A percentile compares a stretch with the other conserved stretches of the same genome.
These are phyloP conservation scores for Sceliomorpha sp. DNA, from an alignment of 2,888 invertebrate genomes.

Conservation along the genomic window DNA sequence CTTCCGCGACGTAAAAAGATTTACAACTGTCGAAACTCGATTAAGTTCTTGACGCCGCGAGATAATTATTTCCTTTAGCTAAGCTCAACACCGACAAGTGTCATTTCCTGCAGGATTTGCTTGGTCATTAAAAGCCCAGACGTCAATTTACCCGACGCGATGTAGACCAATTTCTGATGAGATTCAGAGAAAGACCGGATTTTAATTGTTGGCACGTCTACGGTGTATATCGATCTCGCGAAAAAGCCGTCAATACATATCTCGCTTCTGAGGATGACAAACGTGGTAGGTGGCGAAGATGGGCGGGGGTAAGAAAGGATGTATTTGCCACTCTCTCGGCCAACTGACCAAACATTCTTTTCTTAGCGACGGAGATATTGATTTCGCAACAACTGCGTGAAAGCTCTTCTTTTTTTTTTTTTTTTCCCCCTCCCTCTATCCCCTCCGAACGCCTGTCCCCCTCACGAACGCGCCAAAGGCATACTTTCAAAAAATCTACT, in stretches of 20 bases:
- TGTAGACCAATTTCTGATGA: constrained; percentile 51
- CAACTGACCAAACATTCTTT: constrained; percentile 50
- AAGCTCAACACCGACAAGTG: constrained; percentile 56
- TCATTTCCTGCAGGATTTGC: constrained; percentile 56
- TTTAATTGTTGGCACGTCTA: constrained; percentile 43
- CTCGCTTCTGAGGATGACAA: background rate
- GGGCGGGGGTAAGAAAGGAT: constrained; percentile 11
- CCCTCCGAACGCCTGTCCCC: constrained; percentile 21
- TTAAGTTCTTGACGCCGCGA: constrained; percentile 54
- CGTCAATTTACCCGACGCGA: constrained; percentile 47
- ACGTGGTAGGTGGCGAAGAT: constrained; percentile 17
- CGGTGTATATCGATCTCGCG: constrained; percentile 12
- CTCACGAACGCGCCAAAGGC: background rate
- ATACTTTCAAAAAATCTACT: constrained; percentile 8
- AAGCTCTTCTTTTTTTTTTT: constrained; percentile 30
- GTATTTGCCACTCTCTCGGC: constrained; percentile 25
- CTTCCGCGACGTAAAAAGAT: constrained; percentile 46
- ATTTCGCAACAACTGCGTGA: constrained; percentile 45
- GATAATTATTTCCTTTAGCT: constrained; percentile 57
- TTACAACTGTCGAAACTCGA: constrained; percentile 51
- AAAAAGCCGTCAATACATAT: constrained; percentile 18
- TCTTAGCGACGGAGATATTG: constrained; percentile 53
- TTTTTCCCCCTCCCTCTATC: constrained; percentile 7
- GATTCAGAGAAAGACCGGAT: constrained; percentile 51
- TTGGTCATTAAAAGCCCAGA: constrained; percentile 56